Evolutionary conservation across 2,888 invertebrate species (phyloP).

Genomic region (Cheilosia impressa): DNA sequence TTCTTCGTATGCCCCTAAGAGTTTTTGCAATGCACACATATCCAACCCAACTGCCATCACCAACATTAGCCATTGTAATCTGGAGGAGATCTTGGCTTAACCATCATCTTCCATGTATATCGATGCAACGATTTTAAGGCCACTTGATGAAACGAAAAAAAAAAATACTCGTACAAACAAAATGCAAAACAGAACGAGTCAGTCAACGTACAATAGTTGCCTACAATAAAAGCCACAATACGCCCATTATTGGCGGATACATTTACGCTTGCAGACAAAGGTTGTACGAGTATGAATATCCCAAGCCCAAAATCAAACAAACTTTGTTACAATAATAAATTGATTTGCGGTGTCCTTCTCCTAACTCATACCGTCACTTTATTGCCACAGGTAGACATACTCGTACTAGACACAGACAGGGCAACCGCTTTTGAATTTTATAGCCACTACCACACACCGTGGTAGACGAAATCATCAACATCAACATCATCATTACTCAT

Average conservation of each 20-base stretch:
- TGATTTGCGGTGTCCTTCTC: slow-evolving; percentile 71
- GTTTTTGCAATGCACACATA: slow-evolving; percentile 48
- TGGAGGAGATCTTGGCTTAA: slow-evolving; percentile 63
- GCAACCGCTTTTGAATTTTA: slow-evolving; percentile 51
- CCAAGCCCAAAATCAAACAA: slow-evolving; percentile 68
- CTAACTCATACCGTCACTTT: slow-evolving; percentile 11
- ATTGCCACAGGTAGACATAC: slow-evolving; percentile 1
- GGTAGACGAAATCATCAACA: slow-evolving; percentile 48
- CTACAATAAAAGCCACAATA: slow-evolving; percentile 73
- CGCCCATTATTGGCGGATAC: slow-evolving; percentile 72
- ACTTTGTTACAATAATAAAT: slow-evolving; percentile 74
- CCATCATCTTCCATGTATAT: slow-evolving; percentile 47
- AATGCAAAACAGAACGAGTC: slow-evolving; percentile 25
- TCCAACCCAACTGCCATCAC: slow-evolving; percentile 47
- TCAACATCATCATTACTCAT: slow-evolving; percentile 67
- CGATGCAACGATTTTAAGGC: slow-evolving; percentile 69
- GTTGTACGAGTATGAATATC: slow-evolving; percentile 11
- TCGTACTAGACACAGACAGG: not conserved
- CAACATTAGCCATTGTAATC: slow-evolving; percentile 60
- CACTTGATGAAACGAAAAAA: slow-evolving; percentile 48
- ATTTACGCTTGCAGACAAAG: slow-evolving; percentile 53
- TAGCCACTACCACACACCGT: slow-evolving; percentile 15
- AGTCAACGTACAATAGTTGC: slow-evolving; percentile 56
- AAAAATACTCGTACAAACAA: slow-evolving; percentile 13
- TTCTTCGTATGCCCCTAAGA: slow-evolving; percentile 67